These are phyloP conservation scores for Probaryconus sp. DNA, from an alignment of 1,140 invertebrate species.

Conservation along the genomic window DNA sequence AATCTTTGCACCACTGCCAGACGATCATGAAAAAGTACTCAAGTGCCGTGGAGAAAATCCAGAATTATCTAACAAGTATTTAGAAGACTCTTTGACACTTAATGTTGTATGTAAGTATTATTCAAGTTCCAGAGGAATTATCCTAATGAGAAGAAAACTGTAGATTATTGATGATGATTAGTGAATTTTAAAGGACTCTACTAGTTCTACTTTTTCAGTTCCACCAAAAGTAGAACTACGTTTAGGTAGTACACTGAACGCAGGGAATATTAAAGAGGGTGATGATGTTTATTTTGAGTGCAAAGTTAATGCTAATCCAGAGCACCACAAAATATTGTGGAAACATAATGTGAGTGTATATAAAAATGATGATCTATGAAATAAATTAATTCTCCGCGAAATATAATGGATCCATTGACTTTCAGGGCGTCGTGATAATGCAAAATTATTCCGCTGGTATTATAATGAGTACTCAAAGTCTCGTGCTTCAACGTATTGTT, in stretches of 20 bases:
- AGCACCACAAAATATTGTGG: constrained; percentile 91
- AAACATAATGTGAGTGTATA: constrained; percentile 88
- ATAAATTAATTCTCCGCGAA: constrained; percentile 9
- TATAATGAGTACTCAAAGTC: constrained; percentile 91
- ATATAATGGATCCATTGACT: constrained; percentile 20
- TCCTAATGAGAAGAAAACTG: neutral
- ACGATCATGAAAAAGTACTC: constrained; percentile 89
- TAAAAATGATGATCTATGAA: no score
- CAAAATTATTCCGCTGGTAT: constrained; percentile 91
- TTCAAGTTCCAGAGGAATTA: neutral
- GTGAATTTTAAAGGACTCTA: no score
- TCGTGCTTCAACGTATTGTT: constrained; percentile 90
- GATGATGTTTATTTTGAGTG: constrained; percentile 97
- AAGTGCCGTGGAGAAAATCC: constrained; percentile 92
- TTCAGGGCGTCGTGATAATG: constrained; percentile 85
- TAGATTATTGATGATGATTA: neutral
- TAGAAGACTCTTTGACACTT: constrained; percentile 88
- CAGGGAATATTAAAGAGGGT: constrained; percentile 90
- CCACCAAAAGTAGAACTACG: constrained; percentile 88
- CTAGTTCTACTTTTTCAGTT: constrained; percentile 87
- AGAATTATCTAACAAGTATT: constrained; percentile 82
- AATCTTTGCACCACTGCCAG: constrained; percentile 87
- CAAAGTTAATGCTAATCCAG: constrained; percentile 92
- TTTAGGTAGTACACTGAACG: constrained; percentile 90
- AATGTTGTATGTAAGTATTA: constrained; percentile 90